These are phyloP conservation scores for Harlomillsia oculata DNA, from an alignment of 1,140 invertebrate species.

Conservation along the genomic window DNA sequence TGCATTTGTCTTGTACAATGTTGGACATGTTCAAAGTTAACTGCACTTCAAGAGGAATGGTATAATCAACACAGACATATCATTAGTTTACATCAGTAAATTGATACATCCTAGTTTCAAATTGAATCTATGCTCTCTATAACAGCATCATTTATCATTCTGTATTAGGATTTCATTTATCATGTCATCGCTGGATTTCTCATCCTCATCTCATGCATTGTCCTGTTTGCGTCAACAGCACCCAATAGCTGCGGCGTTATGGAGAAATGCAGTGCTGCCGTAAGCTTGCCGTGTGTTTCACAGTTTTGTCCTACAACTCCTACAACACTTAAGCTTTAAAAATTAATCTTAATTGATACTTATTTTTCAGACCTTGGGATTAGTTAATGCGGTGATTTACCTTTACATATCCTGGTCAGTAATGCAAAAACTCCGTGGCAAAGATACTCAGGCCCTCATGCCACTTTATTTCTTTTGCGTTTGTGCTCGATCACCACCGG, in stretches of 20 bases:
- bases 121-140: neutral
- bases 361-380: too few relatives aligned
- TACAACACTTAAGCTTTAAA: too few relatives aligned
- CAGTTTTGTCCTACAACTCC: neutral
- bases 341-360: too few relatives aligned
- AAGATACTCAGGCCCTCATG: too few relatives aligned
- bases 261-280: conserved; percentile 23
- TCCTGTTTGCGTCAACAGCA: conserved; percentile 8
- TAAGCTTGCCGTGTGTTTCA: neutral
- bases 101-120: neutral
- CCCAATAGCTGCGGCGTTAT: conserved; percentile 17
- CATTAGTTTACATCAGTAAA: neutral
- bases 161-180: conserved; percentile 18
- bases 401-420: too few relatives aligned
- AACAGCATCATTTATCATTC: neutral
- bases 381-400: too few relatives aligned
- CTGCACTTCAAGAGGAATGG: conserved; percentile 23
- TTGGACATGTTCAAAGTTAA: conserved; percentile 24
- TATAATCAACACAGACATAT: neutral
- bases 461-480: too few relatives aligned
- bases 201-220: conserved; percentile 9
- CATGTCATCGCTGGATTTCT: conserved; percentile 5
- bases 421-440: neutral
- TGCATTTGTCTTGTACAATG: conserved; percentile 19
- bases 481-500: too few relatives aligned